These are phyloP conservation scores for Dioctria rufipes DNA, from an alignment of 2,888 invertebrate genomes.

Conservation along the genomic window DNA sequence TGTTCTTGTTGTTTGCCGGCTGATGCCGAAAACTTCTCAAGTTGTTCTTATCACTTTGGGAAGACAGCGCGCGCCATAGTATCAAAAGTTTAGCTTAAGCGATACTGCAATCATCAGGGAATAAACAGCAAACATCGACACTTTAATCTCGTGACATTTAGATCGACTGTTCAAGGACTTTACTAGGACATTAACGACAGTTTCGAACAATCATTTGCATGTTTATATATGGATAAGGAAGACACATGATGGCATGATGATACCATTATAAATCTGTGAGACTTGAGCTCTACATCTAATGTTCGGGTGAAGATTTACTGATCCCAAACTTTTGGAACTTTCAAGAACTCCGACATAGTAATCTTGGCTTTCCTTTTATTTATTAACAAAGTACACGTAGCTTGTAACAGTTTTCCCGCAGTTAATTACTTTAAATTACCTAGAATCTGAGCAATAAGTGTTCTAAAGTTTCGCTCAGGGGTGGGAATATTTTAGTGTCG, in stretches of 20 bases:
- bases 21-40: constrained; percentile 45
- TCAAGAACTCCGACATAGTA: constrained; percentile 5
- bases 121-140: constrained; percentile 49
- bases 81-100: constrained; percentile 47
- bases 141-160: constrained; percentile 49
- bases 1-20: constrained; percentile 50
- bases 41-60: constrained; percentile 51
- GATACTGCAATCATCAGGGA: constrained; percentile 52
- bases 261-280: constrained; percentile 40
- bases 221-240: constrained; percentile 37
- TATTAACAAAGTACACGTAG: constrained; percentile 2
- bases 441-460: no score
- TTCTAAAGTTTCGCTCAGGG: no score
- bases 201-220: constrained; percentile 50
- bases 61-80: constrained; percentile 3
- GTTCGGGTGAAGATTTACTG: constrained; percentile 32
- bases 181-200: constrained; percentile 45
- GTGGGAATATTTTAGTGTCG: no score
- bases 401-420: neutral
- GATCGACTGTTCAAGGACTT: constrained; percentile 41
- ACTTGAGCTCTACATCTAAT: neutral
- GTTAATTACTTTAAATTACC: no score
- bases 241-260: constrained; percentile 42
- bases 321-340: constrained; percentile 18
- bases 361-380: constrained; percentile 17